Evolutionary conservation across 2,888 invertebrate genomes (phyloP), one percentile per base, ranked within the genome.

Genomic region (Chrysolina oricalcia): DNA sequence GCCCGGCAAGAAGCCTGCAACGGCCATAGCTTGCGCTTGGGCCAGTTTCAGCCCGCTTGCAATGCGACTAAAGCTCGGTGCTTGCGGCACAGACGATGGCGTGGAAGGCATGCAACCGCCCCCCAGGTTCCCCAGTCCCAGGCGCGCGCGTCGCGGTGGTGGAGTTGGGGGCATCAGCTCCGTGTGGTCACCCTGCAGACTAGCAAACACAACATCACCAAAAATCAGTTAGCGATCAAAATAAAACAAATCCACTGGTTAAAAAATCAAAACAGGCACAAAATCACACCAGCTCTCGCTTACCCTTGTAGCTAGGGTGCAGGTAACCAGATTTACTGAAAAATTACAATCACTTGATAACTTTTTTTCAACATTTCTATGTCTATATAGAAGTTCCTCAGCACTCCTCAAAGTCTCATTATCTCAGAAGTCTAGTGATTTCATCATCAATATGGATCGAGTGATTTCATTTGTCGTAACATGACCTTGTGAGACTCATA

Each of bases 11-110:
- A 93, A 92, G 80, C 93, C 93, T 78, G 93, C 93, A 78, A 92
- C 92, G 77, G 93, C 93, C 91, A 94, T 93, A 75, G 93, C 93
- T 89, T 93, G 93, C 71, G 92, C 91, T 89, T 94, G 93, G 80
- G 93, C 93, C 83, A 94, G 89, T 87, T 93, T 93, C 80, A 94
- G 89, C 74, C 94, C 94, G 85, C 92, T 92, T 77, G 93, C 93
- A 81, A 94, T 91, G 85, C 90, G 92, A 87, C 89, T 91, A 87
- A 89, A 89, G 88, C 87, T 89, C 84, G 87, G 87, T 85, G 87
- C 85, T 84, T 85, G 86, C 84, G 72, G 67, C 70, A 50, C 64
- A 62, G 74, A 67, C 50, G 76, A 23, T 46, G 76, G 73, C 63
- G 72, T 65, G 23, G 75, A 53, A 50, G 71, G 64, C 86, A 85